Evolutionary conservation across 2,113 vertebrate species (phyloP).

Genomic region (Loxodonta africana): DNA sequence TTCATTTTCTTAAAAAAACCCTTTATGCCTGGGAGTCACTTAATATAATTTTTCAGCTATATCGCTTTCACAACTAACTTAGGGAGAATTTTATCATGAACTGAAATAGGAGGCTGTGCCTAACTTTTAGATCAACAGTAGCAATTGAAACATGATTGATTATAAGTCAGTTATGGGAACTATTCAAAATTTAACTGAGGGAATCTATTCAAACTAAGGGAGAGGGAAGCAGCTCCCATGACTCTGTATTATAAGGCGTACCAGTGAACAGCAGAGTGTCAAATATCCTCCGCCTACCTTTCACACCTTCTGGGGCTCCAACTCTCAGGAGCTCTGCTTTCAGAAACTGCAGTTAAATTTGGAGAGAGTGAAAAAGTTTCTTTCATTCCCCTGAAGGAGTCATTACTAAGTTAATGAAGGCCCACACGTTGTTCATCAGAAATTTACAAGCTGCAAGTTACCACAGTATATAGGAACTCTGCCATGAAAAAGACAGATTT

Average conservation of each 20-base stretch:
- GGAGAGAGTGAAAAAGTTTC: background rate
- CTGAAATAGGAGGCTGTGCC: background rate
- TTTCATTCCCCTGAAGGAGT: background rate
- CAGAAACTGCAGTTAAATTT: background rate
- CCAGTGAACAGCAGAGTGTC: background rate
- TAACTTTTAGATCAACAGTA: background rate
- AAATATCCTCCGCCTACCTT: background rate
- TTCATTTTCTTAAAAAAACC: background rate
- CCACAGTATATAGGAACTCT: background rate
- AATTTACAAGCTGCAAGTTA: background rate
- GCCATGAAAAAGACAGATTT: background rate
- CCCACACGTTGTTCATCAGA: background rate
- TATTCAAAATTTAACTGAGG: conserved; percentile 27
- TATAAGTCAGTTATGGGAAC: background rate
- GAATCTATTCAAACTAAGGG: background rate
- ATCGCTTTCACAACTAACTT: background rate
- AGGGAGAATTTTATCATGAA: background rate
- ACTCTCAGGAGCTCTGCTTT: background rate
- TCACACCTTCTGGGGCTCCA: background rate
- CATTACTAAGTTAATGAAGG: background rate
- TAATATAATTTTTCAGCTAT: conserved; percentile 22
- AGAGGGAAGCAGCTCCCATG: background rate
- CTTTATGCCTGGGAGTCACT: background rate
- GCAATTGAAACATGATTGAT: background rate
- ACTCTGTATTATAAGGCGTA: background rate